Evolutionary conservation across 64 coral and sea anemone species (phyloP).

Genomic region (Pocillopora damicornis): DNA sequence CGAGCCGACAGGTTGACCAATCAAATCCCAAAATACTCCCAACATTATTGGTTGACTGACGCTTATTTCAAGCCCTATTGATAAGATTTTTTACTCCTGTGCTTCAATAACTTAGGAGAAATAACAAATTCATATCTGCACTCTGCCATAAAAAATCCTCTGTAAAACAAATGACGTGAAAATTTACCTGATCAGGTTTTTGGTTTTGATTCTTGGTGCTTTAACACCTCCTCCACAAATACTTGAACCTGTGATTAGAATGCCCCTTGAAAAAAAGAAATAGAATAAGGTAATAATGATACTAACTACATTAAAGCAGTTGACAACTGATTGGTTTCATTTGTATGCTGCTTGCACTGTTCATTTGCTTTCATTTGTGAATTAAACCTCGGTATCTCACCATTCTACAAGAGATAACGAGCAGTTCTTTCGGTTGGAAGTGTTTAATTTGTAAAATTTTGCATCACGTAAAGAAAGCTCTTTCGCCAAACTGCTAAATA

Average conservation of each 20-base stretch:
- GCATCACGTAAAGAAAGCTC: too few species aligned
- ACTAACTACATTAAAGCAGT: background rate
- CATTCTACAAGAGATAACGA: too few species aligned
- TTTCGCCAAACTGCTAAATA: too few species aligned
- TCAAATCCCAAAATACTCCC: background rate
- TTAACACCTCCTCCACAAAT: conserved; percentile 97
- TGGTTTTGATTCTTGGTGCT: conserved; percentile 96
- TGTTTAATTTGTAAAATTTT: too few species aligned
- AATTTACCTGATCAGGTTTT: conserved; percentile 85
- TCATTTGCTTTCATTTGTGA: too few species aligned
- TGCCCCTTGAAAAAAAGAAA: conserved; percentile 70
- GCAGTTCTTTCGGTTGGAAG: too few species aligned
- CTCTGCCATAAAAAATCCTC: background rate
- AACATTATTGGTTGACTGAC: background rate
- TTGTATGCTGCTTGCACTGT: too few species aligned
- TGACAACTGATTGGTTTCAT: too few species aligned
- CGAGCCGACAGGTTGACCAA: background rate
- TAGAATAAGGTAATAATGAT: background rate
- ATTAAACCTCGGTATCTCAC: too few species aligned
- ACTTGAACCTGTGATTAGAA: conserved; percentile 84
- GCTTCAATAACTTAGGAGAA: too few species aligned
- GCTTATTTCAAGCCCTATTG: background rate
- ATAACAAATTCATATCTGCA: background rate
- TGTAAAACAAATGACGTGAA: background rate
- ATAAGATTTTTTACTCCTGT: background rate